Base-by-base conservation (phyloP, 2,113 vertebrate species). In the Cheirogaleus medius region DNA sequence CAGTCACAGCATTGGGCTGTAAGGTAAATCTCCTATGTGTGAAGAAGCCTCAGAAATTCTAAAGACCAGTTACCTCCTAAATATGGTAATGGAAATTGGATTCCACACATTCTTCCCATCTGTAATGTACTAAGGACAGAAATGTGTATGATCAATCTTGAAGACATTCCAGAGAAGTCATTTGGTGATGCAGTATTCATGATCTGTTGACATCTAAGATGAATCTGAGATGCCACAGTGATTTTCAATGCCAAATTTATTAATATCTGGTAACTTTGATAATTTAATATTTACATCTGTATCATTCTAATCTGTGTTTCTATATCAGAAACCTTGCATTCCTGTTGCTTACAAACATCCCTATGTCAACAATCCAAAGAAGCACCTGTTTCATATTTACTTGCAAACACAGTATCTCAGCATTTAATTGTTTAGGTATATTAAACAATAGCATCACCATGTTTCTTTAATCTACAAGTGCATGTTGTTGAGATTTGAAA, bases 261-360 rank as follows among this genome's bases (percentile, higher is more conserved):
- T 88, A 89, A 74, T 63, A 83, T 64, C 29, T 77, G 54, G 52
- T 39, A 86, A 44, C 17, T 23, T 8, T 17, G 64, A 44, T 96
- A 85, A 86, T 92, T 93, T 92, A 81, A 66, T 87, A 84, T 56
- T 97, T 87, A 90, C 90, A 83, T 69, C 4, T 49, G 17, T 91
- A 73, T 78, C 20, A 3, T 74, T 86, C 87, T 95, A 54, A 7
- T 83, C 18, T 83, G 1, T 85, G 42, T 95, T 86, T 92, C 71
- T 74, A 13, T 32, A 86, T 25, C n/a, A 94, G 4, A 74, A 81
- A 39, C 0, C 5, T 81, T 95, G 34, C 47, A 94, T 69, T 90
- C 56, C 29, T 80, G 6, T 77, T 91, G 32, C 5, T 73, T 92
- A 42, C 6, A 93, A 83, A 88, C 29, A 86, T 68, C 78, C 69